Conservation (phyloP, 2,797 vertebrate species). For the Menidia menidia region DNA sequence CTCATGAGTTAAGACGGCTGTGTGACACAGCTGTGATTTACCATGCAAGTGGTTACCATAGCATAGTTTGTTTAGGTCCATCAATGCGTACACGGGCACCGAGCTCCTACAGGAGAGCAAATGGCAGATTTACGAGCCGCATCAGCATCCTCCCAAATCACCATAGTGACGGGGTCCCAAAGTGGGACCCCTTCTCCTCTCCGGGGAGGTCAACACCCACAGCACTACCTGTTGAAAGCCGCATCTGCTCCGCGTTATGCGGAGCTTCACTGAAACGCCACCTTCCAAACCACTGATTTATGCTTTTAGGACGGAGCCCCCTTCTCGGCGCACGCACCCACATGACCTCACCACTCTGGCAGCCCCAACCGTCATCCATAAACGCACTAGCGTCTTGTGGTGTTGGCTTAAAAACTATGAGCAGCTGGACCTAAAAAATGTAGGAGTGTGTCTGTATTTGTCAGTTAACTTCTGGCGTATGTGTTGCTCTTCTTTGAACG, state of each 20-base stretch:
- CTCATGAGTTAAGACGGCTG: neutral
- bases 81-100: conserved; percentile 27
- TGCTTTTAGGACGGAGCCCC: conserved; percentile 37
- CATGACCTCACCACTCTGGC: conserved; percentile 63
- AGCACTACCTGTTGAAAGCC: conserved; percentile 30
- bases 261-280: conserved; percentile 26
- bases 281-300: conserved; percentile 17
- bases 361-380: conserved; percentile 54
- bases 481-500: neutral
- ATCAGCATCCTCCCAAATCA: conserved; percentile 47
- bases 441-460: conserved; percentile 18
- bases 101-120: conserved; percentile 26
- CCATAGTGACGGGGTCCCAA: conserved; percentile 53
- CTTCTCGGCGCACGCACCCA: conserved; percentile 31
- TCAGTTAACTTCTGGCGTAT: neutral
- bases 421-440: conserved; percentile 40
- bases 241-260: conserved; percentile 11
- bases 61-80: conserved; percentile 13
- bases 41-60: conserved; percentile 34
- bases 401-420: conserved; percentile 48
- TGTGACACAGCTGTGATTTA: neutral
- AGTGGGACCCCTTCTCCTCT: conserved; percentile 45
- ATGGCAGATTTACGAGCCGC: conserved; percentile 35
- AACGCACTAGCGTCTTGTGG: conserved; percentile 57
- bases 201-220: conserved; percentile 25